Percentiles rank a stretch among this genome's conserved stretches.
Evolutionary conservation across 2,797 vertebrate species (phyloP).

Genomic region (Muscicapa striata): DNA sequence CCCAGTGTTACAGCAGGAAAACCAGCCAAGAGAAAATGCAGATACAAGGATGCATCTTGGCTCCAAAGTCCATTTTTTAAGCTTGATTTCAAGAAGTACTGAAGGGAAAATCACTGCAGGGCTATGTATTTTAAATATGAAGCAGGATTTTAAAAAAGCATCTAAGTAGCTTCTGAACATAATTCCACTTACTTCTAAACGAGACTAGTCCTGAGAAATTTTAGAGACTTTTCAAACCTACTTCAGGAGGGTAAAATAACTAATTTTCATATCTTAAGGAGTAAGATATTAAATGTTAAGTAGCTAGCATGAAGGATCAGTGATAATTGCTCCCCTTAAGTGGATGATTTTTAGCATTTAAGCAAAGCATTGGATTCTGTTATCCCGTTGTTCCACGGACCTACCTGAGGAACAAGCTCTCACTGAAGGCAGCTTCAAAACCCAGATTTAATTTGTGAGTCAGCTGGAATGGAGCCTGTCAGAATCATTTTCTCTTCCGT

Average conservation of each 20-base stretch:
- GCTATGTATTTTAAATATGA: not conserved
- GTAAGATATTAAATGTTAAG: not conserved
- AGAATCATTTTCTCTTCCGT: not conserved
- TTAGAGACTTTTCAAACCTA: not conserved
- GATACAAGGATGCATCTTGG: not conserved
- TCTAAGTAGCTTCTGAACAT: not conserved
- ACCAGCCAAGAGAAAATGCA: not conserved
- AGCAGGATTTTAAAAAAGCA: not conserved
- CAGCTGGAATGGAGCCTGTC: not conserved
- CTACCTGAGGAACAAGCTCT: slow-evolving; percentile 19
- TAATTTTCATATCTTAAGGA: slow-evolving; percentile 31
- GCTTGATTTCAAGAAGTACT: slow-evolving; percentile 6
- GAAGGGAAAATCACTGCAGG: not conserved
- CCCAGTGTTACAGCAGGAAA: not conserved
- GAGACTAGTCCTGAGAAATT: not conserved
- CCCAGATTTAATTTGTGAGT: not conserved
- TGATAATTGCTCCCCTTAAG: not conserved
- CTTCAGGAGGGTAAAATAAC: not conserved
- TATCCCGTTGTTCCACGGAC: not conserved
- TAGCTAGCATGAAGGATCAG: not conserved
- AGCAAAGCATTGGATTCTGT: not conserved
- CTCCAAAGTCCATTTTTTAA: not conserved
- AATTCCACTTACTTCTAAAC: not conserved
- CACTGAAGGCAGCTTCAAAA: not conserved
- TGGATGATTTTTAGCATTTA: not conserved